These are phyloP conservation scores for Coluber constrictor DNA, from an alignment of 2,797 vertebrate species.

Conservation along the genomic window DNA sequence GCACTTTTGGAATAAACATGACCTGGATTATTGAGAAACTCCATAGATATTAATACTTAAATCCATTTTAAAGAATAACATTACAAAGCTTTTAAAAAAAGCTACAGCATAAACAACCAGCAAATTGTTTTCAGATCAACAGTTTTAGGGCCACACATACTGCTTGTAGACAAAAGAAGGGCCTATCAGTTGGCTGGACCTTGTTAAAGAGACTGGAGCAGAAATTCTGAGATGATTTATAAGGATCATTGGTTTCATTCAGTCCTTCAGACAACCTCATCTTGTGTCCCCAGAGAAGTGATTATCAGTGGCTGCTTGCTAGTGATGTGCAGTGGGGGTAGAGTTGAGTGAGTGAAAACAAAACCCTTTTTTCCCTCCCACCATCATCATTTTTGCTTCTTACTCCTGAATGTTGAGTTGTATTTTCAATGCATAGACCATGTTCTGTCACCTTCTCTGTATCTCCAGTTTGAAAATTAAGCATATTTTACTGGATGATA, in stretches of 20 bases:
- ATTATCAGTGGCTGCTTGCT: background rate
- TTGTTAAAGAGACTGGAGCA: background rate
- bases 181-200: background rate
- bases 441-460: background rate
- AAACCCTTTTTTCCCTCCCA: background rate
- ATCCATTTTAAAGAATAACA: background rate
- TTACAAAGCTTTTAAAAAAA: background rate
- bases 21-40: background rate
- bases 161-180: background rate
- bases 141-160: background rate
- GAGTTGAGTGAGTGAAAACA: background rate
- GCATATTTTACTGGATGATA: background rate
- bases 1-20: background rate
- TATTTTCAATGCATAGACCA: background rate
- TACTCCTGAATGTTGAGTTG: background rate
- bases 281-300: background rate
- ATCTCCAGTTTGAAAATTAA: background rate
- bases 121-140: background rate
- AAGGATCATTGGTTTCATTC: background rate
- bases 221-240: background rate
- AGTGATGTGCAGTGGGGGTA: background rate
- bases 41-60: background rate
- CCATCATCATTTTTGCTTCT: background rate
- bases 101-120: background rate
- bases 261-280: background rate